These are phyloP conservation scores for Himalopsyche japonica DNA, from an alignment of 2,888 invertebrate species.

Conservation along the genomic window DNA sequence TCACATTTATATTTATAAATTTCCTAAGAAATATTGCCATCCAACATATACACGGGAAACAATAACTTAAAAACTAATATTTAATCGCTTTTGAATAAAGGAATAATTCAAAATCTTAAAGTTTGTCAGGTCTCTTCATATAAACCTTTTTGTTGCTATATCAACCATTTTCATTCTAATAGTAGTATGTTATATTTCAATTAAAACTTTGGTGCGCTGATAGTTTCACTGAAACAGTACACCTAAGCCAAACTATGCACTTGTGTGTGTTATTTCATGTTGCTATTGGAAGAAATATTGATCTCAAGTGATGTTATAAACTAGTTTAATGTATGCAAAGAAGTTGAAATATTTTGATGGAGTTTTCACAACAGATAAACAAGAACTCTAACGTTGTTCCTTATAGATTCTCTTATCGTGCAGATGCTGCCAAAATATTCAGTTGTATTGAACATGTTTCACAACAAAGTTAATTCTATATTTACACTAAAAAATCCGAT, in stretches of 20 bases:
- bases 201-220: neutral
- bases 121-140: too few relatives aligned
- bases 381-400: neutral
- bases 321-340: neutral
- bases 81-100: too few relatives aligned
- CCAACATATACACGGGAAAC: too few relatives aligned
- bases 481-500: neutral
- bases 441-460: neutral
- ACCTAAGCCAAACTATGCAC: neutral
- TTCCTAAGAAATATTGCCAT: too few relatives aligned
- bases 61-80: too few relatives aligned
- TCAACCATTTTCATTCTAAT: too few relatives aligned
- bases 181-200: neutral
- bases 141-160: too few relatives aligned
- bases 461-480: neutral
- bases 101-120: too few relatives aligned
- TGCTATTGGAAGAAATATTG: neutral
- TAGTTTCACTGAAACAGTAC: neutral
- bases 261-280: neutral
- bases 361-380: neutral
- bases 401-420: neutral
- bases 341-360: neutral
- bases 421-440: neutral
- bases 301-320: neutral
- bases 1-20: too few relatives aligned